A percentile compares a stretch with the other conserved stretches of the same genome.
Conservation (phyloP, 2,113 vertebrate genomes). For the Blennius ocellaris region DNA sequence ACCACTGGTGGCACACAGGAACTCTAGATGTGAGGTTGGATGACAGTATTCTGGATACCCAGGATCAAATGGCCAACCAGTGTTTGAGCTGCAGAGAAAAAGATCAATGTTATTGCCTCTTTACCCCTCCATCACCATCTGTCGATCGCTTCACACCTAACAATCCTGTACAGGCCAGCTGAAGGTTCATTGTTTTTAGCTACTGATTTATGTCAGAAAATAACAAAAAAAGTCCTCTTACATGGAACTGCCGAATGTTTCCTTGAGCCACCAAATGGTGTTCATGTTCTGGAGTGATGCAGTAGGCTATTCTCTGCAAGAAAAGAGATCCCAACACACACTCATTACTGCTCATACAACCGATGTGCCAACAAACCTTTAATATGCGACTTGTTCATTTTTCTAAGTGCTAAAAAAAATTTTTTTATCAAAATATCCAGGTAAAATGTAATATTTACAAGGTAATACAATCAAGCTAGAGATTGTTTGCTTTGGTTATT, state of each 20-base stretch:
- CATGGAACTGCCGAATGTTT: constrained; percentile 93
- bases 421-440: no score
- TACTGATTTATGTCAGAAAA: background rate
- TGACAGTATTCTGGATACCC: constrained; percentile 35
- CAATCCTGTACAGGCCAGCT: no score
- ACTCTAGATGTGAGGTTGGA: constrained; percentile 33
- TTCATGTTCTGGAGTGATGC: constrained; percentile 95
- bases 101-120: background rate
- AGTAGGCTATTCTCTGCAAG: constrained; percentile 93
- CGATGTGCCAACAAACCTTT: no score
- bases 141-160: no score
- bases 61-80: constrained; percentile 84
- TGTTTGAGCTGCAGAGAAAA: constrained; percentile 79
- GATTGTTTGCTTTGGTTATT: no score
- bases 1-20: constrained; percentile 50
- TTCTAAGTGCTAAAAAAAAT: no score
- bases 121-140: no score
- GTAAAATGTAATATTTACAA: no score
- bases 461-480: no score
- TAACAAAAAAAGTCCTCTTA: constrained; percentile 62
- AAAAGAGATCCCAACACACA: constrained; percentile 24
- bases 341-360: background rate
- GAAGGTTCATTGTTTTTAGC: no score
- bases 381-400: no score
- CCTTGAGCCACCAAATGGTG: constrained; percentile 93